Evolutionary conservation across 35 echinoderm and acorn worm genomes (phyloP), one percentile per base, ranked within the genome.

Genomic region (Chiridota heheva): DNA sequence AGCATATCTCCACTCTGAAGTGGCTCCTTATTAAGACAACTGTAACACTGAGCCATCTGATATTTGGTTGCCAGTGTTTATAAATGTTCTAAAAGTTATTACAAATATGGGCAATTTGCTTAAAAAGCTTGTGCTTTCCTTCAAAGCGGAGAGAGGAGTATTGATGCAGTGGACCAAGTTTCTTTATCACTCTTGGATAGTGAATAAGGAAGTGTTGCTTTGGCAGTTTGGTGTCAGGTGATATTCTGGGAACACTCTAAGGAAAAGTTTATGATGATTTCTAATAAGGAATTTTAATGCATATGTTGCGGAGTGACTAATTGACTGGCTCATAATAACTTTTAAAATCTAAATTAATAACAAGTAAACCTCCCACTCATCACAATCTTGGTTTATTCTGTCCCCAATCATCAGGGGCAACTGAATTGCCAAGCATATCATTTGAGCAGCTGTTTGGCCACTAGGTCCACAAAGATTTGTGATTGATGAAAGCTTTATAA

Each of bases 161-260:
- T 39, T 85, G 82, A 13, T 7, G 45, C 22, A 85, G 42, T 32
- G 70, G 69, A 7, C 82, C 82, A 27, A 85, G 18, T 24, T 59
- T 42, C 65, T 60, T 74, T 34, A 75, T 60, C 29, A 59, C 69
- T 47, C 58, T 41, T 56, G 68, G 82, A 49, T 85, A 84, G 59
- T 84, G 81, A 20, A 61, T 60, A 40, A 84, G 43, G 69, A 84
- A 84, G 38, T 84, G 81, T 27, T 81, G 77, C 53, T 81, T 81
- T 0, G 6, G 76, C 36, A n/a, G n/a, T 71, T 71, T 71, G 67
- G 67, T 27, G 58, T 73, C 10, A 75, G 82, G 49, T 45, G 37
- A 39, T 7, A 30, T 28, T 74, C 82, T 15, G 56, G 69, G 20
- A 85, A 85, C 17, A 44, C 12, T 18, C 64, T 13, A 30, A 85